Conservation (phyloP, 1,140 invertebrate genomes). For the Bradysia coprophila region DNA sequence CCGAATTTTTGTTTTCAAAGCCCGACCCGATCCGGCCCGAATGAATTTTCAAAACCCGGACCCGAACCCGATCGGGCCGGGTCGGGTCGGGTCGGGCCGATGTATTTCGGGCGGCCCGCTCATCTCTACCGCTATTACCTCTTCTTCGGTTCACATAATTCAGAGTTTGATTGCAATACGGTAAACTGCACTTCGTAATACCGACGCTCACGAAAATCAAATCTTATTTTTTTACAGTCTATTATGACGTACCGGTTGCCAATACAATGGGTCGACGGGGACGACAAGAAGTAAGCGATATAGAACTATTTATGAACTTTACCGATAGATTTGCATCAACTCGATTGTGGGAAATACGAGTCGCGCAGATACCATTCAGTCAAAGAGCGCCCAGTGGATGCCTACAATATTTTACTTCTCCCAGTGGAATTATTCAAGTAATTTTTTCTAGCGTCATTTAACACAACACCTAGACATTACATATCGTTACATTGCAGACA, state of each 20-base stretch:
- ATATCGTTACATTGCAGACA: conserved; percentile 29
- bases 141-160: too few species aligned
- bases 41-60: too few species aligned
- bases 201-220: too few species aligned
- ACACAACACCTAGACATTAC: neutral
- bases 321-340: conserved; percentile 36
- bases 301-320: conserved; percentile 15
- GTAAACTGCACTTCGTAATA: too few species aligned
- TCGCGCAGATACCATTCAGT: conserved; percentile 50
- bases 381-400: conserved; percentile 53
- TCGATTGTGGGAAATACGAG: conserved; percentile 54
- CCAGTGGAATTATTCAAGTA: conserved; percentile 25
- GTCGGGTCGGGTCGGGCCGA: too few species aligned
- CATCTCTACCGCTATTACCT: too few species aligned
- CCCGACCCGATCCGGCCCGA: too few species aligned
- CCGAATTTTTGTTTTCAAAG: too few species aligned
- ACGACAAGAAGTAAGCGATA: conserved; percentile 3
- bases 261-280: conserved; percentile 7
- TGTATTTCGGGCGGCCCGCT: too few species aligned
- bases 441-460: neutral
- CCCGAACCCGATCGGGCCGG: too few species aligned
- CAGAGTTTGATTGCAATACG: too few species aligned
- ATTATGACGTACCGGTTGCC: conserved; percentile 47
- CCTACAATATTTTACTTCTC: conserved; percentile 43
- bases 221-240: conserved; percentile 31